Conservation (phyloP, 1,140 invertebrate genomes). For the Lepidurus couesii region DNA sequence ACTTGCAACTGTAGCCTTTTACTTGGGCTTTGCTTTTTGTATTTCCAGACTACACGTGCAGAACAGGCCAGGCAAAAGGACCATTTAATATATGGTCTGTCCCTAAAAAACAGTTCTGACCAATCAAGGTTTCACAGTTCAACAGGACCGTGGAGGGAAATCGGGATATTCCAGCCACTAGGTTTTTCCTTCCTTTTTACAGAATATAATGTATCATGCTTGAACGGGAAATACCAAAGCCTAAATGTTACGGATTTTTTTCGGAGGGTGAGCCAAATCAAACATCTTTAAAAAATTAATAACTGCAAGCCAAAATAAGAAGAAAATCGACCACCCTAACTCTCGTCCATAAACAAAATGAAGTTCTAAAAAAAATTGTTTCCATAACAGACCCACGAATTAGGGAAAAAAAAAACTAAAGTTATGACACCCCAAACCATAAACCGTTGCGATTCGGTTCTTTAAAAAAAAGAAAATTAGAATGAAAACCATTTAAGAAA, state of each 20-base stretch:
- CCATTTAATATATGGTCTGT: neutral
- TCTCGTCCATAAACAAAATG: conserved; percentile 1
- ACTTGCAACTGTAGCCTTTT: neutral
- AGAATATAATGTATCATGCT: neutral
- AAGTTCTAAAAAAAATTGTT: conserved; percentile 13
- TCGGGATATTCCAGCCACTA: neutral
- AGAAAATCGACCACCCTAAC: neutral
- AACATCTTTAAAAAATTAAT: neutral
- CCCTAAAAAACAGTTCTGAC: conserved; percentile 8
- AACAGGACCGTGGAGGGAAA: neutral
- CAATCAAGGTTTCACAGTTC: neutral
- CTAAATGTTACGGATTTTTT: neutral
- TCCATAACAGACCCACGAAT: conserved; percentile 8
- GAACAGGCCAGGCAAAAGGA: conserved; percentile 21
- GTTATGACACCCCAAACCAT: conserved; percentile 6
- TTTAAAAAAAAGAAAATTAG: neutral
- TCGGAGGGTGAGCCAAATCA: neutral
- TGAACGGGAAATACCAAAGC: conserved; percentile 15
- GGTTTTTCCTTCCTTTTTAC: conserved; percentile 12
- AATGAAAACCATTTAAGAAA: neutral
- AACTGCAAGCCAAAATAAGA: neutral
- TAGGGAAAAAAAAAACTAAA: neutral
- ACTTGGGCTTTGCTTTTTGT: neutral
- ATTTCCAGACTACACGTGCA: conserved; percentile 18
- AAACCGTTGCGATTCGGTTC: neutral